These are phyloP conservation scores for Cactoblastis cactorum DNA, from an alignment of 2,888 invertebrate genomes.

Conservation along the genomic window DNA sequence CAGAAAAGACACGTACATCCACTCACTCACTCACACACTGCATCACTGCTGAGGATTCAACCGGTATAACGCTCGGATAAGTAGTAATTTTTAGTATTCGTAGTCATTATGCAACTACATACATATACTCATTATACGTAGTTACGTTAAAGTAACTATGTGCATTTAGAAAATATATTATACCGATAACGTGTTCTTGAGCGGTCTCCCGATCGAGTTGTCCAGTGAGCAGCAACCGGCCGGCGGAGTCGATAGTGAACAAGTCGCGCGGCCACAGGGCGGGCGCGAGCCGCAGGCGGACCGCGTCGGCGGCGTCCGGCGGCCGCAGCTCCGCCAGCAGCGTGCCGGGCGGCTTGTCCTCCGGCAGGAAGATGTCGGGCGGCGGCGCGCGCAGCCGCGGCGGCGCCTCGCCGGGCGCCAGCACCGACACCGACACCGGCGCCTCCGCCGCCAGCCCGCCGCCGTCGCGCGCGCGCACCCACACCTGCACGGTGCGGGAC, in stretches of 20 bases:
- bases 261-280: slow-evolving; percentile 77
- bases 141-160: too few species aligned
- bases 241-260: slow-evolving; percentile 85
- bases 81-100: too few species aligned
- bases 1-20: too few species aligned
- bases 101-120: too few species aligned
- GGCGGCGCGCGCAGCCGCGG: slow-evolving; percentile 87
- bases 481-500: slow-evolving; percentile 90
- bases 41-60: too few species aligned
- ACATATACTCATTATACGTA: too few species aligned
- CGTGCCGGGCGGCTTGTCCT: slow-evolving; percentile 80
- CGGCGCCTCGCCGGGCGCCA: slow-evolving; percentile 83
- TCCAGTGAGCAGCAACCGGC: slow-evolving; percentile 86
- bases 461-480: slow-evolving; percentile 91
- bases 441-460: slow-evolving; percentile 91
- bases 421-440: slow-evolving; percentile 89
- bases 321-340: slow-evolving; percentile 50
- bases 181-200: slow-evolving; percentile 84
- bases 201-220: slow-evolving; percentile 87
- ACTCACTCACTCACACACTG: too few species aligned
- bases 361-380: slow-evolving; percentile 89
- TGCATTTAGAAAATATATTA: slow-evolving; percentile 36
- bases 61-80: too few species aligned
- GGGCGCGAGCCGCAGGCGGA: slow-evolving; percentile 35
- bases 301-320: slow-evolving; percentile 27